Evolutionary conservation across 2,797 vertebrate species (phyloP).

Genomic region (Saxicola maurus): DNA sequence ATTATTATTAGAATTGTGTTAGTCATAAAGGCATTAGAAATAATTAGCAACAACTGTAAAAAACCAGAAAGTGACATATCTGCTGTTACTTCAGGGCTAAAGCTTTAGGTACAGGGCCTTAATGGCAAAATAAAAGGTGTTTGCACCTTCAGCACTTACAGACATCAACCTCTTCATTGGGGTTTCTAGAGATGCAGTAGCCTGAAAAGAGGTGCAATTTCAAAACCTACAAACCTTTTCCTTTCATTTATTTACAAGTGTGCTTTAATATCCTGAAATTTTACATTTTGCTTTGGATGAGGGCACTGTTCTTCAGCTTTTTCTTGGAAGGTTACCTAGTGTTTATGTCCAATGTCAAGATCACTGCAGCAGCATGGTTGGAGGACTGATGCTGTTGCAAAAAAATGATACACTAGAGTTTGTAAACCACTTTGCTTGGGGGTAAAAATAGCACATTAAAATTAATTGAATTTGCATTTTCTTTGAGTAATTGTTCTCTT

Average conservation of each 20-base stretch:
- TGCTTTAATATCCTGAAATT: neutral
- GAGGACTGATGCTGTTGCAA: neutral
- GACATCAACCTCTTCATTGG: neutral
- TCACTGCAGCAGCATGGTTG: neutral
- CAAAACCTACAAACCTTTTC: neutral
- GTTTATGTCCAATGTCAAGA: neutral
- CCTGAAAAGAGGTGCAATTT: neutral
- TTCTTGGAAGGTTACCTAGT: neutral
- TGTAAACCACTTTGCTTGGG: neutral
- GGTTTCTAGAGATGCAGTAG: neutral
- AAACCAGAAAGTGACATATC: neutral
- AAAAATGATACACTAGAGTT: neutral
- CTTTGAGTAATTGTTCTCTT: neutral
- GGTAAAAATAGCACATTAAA: neutral
- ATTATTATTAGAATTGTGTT: neutral
- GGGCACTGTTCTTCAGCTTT: neutral
- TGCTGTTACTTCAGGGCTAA: neutral
- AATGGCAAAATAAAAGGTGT: neutral
- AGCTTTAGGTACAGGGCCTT: neutral
- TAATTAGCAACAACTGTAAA: neutral
- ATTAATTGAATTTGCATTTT: neutral
- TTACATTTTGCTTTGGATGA: neutral
- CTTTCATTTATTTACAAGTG: neutral
- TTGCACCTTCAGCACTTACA: neutral
- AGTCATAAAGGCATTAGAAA: neutral